These are phyloP conservation scores for Neogobius melanostomus DNA, from an alignment of 2,113 vertebrate species.

Conservation along the genomic window DNA sequence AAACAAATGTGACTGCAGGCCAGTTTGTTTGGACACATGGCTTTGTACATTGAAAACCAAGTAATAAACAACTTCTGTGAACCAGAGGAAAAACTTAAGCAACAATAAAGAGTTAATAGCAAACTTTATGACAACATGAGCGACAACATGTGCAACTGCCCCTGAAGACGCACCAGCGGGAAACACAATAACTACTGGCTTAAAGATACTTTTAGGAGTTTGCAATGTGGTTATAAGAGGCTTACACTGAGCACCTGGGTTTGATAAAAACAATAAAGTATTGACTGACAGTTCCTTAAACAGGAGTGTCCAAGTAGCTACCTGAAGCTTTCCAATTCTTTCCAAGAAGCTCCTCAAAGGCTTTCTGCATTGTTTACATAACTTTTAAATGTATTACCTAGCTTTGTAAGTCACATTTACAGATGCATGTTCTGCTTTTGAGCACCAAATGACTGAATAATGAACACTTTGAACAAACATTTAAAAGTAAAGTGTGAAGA, in stretches of 20 bases:
- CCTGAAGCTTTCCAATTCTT: too few species aligned
- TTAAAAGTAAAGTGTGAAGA: too few species aligned
- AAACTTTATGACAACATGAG: constrained; percentile 17
- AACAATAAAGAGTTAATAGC: constrained; percentile 15
- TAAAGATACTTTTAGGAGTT: neutral
- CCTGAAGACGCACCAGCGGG: neutral
- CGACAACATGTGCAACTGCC: neutral
- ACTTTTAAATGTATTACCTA: too few species aligned
- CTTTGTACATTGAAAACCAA: constrained; percentile 1
- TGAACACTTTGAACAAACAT: too few species aligned
- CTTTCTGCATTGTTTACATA: too few species aligned
- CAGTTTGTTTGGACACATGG: neutral
- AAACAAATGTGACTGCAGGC: constrained; percentile 31
- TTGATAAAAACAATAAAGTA: neutral
- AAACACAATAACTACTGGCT: neutral
- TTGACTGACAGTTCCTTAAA: too few species aligned
- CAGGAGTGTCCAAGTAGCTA: too few species aligned
- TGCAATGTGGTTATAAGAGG: neutral
- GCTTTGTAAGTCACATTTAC: too few species aligned
- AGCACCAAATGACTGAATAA: too few species aligned
- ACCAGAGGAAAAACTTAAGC: neutral
- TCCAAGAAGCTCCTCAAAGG: too few species aligned
- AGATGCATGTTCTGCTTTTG: too few species aligned
- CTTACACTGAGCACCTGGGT: neutral
- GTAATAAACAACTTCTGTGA: neutral